Evolutionary conservation across 1,140 invertebrate genomes (phyloP).

Genomic region (Drosophila pallidifrons): DNA sequence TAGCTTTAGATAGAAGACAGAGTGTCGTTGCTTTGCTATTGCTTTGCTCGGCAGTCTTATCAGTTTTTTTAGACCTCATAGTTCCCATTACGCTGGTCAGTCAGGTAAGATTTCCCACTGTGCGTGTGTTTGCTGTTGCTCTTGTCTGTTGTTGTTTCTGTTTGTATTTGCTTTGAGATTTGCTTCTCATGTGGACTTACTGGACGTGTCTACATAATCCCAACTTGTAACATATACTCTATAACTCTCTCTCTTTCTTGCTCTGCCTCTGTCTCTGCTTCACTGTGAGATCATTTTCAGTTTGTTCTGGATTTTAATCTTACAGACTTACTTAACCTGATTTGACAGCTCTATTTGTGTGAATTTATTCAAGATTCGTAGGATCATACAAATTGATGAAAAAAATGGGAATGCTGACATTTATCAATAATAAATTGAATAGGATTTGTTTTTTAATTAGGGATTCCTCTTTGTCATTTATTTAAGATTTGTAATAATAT

Average conservation of each 20-base stretch:
- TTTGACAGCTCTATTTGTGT: slow-evolving; percentile 3
- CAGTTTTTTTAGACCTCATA: slow-evolving; percentile 35
- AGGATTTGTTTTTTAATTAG: too few species aligned
- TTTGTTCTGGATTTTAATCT: slow-evolving; percentile 2
- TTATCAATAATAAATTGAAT: too few species aligned
- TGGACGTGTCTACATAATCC: slow-evolving; percentile 20
- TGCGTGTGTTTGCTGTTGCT: neutral
- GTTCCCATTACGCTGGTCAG: slow-evolving; percentile 37
- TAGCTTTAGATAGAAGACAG: slow-evolving; percentile 65
- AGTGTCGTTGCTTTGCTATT: neutral
- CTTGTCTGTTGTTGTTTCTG: neutral
- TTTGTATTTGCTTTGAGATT: slow-evolving; percentile 38
- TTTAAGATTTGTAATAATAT: too few species aligned
- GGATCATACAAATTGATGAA: neutral
- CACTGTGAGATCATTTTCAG: neutral
- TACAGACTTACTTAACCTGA: neutral
- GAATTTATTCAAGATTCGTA: neutral
- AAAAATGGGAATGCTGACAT: too few species aligned
- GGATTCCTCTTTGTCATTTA: too few species aligned
- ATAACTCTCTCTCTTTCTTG: neutral
- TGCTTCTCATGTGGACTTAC: slow-evolving; percentile 19
- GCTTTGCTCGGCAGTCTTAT: slow-evolving; percentile 42
- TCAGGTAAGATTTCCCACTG: slow-evolving; percentile 56
- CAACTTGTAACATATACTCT: slow-evolving; percentile 10
- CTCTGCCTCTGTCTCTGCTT: neutral